phyloP scores from a whole-genome alignment of 1,140 invertebrate species.

The Orchestia grillus region DNA sequence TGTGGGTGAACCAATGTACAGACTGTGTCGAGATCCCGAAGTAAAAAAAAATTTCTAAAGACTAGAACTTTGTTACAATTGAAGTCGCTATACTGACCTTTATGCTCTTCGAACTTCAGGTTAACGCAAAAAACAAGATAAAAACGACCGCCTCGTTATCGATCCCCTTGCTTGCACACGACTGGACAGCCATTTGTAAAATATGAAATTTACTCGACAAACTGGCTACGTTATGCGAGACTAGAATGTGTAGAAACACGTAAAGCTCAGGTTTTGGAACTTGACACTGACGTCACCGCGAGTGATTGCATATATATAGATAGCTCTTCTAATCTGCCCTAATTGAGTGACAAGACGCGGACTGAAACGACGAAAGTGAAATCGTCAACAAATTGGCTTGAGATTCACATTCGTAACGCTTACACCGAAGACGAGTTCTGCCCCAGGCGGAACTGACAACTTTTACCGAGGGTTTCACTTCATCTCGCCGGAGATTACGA shows the following conservation, averaged over 20 bases:
- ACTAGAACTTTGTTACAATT: too few species aligned
- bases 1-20: too few species aligned
- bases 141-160: neutral
- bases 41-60: too few species aligned
- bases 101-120: too few species aligned
- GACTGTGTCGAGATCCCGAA: too few species aligned
- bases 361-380: neutral
- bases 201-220: neutral
- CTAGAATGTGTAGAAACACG: neutral
- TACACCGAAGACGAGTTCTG: neutral
- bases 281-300: neutral
- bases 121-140: too few species aligned
- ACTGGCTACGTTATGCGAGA: neutral
- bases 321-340: neutral
- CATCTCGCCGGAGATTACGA: conserved; percentile 34
- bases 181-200: neutral
- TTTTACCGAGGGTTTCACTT: neutral
- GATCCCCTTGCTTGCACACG: neutral
- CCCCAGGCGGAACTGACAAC: neutral
- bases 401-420: neutral
- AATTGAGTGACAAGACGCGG: neutral
- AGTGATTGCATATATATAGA: neutral
- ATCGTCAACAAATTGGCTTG: conserved; percentile 31
- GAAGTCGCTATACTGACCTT: too few species aligned
- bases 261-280: neutral